Evolutionary conservation across 2,797 vertebrate genomes (phyloP).

Genomic region (Pseudochaenichthys georgianus): DNA sequence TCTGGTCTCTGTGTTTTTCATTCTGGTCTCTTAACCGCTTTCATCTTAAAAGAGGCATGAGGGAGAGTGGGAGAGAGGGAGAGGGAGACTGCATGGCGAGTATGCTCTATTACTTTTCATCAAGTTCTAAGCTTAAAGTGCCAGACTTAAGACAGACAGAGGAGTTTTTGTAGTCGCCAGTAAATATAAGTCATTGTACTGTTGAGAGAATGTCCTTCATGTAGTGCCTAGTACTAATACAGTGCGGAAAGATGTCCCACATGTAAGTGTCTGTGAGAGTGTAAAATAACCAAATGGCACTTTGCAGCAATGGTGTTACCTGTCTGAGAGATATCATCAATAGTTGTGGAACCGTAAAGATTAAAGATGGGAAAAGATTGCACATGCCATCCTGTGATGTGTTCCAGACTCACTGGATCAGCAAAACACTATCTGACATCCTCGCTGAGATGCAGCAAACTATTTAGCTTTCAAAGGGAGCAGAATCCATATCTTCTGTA

Average conservation of each 20-base stretch:
- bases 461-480: slow-evolving; percentile 7
- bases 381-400: slow-evolving; percentile 51
- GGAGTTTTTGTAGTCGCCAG: slow-evolving; percentile 48
- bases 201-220: slow-evolving; percentile 39
- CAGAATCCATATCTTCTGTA: slow-evolving; percentile 6
- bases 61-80: background rate
- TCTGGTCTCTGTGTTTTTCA: slow-evolving; percentile 38
- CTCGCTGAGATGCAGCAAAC: slow-evolving; percentile 12
- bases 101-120: slow-evolving; percentile 59
- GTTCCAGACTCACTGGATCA: slow-evolving; percentile 21
- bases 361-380: slow-evolving; percentile 50
- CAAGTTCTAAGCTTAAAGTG: slow-evolving; percentile 36
- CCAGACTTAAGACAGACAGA: background rate
- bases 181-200: slow-evolving; percentile 61
- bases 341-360: slow-evolving; percentile 36
- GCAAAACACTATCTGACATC: background rate
- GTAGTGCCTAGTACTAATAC: slow-evolving; percentile 10
- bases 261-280: slow-evolving; percentile 19
- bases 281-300: slow-evolving; percentile 3
- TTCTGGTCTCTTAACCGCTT: slow-evolving; percentile 65
- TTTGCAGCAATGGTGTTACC: slow-evolving; percentile 13
- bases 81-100: slow-evolving; percentile 9
- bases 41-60: slow-evolving; percentile 61
- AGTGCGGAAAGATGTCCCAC: slow-evolving; percentile 20
- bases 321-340: slow-evolving; percentile 31